These are phyloP conservation scores for Murina feae DNA, from an alignment of 2,113 vertebrate species.

Conservation along the genomic window DNA sequence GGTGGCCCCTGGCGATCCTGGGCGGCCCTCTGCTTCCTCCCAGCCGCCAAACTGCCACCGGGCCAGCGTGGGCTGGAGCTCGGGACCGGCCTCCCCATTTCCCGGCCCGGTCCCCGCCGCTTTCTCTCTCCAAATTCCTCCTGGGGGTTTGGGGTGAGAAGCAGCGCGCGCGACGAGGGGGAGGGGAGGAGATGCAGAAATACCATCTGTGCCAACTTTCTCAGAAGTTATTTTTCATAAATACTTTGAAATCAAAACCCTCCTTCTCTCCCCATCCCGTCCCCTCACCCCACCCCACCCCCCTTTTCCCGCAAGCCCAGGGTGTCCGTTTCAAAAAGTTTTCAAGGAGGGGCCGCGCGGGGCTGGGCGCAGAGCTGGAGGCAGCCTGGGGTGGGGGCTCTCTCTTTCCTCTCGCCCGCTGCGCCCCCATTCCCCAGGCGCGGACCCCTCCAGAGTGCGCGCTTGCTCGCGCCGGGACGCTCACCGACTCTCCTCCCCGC, in stretches of 20 bases:
- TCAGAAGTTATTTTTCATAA: conserved; percentile 52
- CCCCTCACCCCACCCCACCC: too few species aligned
- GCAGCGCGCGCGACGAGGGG: background rate
- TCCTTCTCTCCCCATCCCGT: too few species aligned
- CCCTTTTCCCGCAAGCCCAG: background rate
- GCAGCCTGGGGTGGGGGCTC: background rate
- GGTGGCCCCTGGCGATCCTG: background rate
- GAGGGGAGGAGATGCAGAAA: background rate
- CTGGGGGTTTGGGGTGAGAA: background rate
- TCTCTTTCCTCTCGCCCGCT: rapidly evolving
- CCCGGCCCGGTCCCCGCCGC: background rate
- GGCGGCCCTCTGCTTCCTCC: background rate
- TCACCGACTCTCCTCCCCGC: too few species aligned
- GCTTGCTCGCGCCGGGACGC: background rate
- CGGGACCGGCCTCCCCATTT: background rate
- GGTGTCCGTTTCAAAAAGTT: conserved; percentile 51
- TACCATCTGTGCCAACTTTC: conserved; percentile 4
- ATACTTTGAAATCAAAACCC: background rate
- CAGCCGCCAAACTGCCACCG: rapidly evolving
- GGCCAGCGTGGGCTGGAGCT: background rate
- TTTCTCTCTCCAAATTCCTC: background rate
- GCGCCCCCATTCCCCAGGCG: background rate
- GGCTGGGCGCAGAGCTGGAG: background rate
- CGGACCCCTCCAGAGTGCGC: background rate
- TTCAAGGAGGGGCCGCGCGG: background rate